Evolutionary conservation across 2,797 vertebrate species (phyloP).

Genomic region (Pteropus rufus): DNA sequence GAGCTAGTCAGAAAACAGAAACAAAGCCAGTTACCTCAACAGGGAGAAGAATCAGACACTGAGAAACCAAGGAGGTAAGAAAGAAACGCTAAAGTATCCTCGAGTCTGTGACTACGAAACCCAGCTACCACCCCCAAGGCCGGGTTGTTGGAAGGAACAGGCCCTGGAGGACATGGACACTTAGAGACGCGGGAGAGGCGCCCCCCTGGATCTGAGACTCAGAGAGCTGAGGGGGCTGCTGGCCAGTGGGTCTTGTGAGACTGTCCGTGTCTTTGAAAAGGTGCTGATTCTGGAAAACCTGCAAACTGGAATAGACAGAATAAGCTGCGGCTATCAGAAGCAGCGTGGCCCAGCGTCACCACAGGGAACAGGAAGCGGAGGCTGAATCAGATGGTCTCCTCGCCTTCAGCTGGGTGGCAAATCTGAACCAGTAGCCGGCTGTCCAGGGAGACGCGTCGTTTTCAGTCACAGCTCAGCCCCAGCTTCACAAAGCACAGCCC

Average conservation of each 20-base stretch:
- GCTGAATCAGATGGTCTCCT: neutral
- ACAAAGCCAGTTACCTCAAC: neutral
- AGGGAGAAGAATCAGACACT: neutral
- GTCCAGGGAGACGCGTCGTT: neutral
- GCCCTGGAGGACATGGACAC: neutral
- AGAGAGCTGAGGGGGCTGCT: neutral
- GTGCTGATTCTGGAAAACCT: neutral
- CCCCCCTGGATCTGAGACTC: neutral
- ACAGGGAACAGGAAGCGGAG: neutral
- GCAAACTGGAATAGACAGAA: neutral
- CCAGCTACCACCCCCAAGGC: neutral
- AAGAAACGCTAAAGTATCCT: neutral
- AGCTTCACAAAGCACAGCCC: neutral
- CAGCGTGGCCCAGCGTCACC: neutral
- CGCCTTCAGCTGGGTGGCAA: neutral
- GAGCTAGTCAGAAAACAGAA: neutral
- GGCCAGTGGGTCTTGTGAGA: neutral
- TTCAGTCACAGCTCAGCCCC: neutral
- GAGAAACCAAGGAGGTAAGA: neutral
- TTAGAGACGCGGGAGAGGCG: neutral
- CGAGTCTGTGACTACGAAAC: neutral
- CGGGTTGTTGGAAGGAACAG: neutral
- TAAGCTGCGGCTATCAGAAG: neutral
- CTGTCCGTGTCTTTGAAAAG: neutral
- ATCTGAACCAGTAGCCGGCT: neutral